These are phyloP conservation scores for Podocnemis expansa DNA, from an alignment of 2,113 vertebrate genomes.

Conservation along the genomic window DNA sequence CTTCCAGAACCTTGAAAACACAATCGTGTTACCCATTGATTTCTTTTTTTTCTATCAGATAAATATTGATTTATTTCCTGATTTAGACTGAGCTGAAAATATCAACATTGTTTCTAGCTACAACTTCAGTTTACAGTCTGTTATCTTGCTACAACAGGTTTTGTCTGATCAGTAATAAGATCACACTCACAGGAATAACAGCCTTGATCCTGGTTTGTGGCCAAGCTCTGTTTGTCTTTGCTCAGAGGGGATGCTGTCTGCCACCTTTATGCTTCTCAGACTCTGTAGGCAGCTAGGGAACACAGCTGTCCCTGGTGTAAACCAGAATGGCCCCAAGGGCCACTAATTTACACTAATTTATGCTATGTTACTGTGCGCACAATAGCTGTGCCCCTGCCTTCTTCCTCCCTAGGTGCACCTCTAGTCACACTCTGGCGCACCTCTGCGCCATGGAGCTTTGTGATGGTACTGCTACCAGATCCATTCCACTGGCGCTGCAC, in stretches of 20 bases:
- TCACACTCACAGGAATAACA: neutral
- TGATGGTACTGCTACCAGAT: neutral
- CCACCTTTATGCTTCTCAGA: neutral
- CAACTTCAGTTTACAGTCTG: neutral
- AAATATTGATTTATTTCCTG: slow-evolving; percentile 9
- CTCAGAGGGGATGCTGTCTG: neutral
- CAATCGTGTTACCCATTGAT: neutral
- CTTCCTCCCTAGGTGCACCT: neutral
- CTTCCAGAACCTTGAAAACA: slow-evolving; percentile 4
- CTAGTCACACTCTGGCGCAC: neutral
- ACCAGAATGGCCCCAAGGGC: neutral
- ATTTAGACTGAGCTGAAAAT: neutral
- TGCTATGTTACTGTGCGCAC: rapidly evolving
- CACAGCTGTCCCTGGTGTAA: too few species aligned
- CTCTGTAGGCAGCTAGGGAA: neutral
- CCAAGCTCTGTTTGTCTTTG: neutral
- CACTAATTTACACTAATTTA: neutral
- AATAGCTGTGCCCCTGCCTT: neutral
- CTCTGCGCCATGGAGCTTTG: neutral
- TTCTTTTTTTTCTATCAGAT: neutral
- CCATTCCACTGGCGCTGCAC: neutral
- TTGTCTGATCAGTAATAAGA: neutral
- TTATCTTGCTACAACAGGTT: neutral
- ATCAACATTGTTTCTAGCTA: neutral
- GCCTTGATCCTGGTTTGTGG: neutral